A percentile compares a stretch with the other conserved stretches of the same genome.
These are phyloP conservation scores for Gymnothorax reevesii DNA, from an alignment of 2,797 vertebrate species.

Conservation along the genomic window DNA sequence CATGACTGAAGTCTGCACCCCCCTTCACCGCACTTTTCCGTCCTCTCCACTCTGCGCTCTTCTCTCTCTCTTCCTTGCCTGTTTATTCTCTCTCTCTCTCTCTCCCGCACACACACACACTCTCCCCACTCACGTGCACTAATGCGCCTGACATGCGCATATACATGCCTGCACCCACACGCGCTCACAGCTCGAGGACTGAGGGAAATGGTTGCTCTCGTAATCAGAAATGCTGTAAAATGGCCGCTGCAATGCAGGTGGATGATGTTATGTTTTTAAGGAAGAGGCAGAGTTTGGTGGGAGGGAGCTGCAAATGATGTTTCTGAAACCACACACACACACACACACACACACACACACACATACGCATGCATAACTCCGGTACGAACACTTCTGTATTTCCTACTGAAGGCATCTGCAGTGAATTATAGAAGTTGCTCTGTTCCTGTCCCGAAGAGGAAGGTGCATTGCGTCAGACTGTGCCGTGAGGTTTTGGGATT, in stretches of 20 bases:
- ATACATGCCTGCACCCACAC: conserved; percentile 4
- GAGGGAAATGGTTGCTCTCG: conserved; percentile 44
- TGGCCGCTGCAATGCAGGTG: conserved; percentile 12
- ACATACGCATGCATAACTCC: background rate
- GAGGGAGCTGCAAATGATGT: conserved; percentile 18
- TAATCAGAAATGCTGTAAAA: conserved; percentile 37
- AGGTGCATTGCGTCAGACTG: conserved; percentile 21
- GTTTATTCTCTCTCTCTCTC: conserved; percentile 7
- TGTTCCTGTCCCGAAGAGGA: conserved; percentile 36
- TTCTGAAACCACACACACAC: too few relatives aligned
- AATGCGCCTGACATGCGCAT: background rate
- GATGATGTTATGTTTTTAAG: too few relatives aligned
- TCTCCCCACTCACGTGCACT: too few relatives aligned
- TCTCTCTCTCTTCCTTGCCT: conserved; percentile 33
- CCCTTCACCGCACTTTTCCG: conserved; percentile 16
- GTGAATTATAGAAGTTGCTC: conserved; percentile 31
- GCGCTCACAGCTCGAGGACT: conserved; percentile 32
- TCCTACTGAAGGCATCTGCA: conserved; percentile 39
- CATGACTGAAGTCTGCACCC: background rate
- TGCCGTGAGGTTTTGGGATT: background rate
- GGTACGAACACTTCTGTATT: too few relatives aligned
- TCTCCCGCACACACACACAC: conserved; percentile 21
- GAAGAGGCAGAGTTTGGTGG: background rate
- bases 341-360: too few relatives aligned
- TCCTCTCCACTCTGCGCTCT: background rate